Base-by-base conservation (phyloP, 2,888 invertebrate species). In the Dendrolimus pini region DNA sequence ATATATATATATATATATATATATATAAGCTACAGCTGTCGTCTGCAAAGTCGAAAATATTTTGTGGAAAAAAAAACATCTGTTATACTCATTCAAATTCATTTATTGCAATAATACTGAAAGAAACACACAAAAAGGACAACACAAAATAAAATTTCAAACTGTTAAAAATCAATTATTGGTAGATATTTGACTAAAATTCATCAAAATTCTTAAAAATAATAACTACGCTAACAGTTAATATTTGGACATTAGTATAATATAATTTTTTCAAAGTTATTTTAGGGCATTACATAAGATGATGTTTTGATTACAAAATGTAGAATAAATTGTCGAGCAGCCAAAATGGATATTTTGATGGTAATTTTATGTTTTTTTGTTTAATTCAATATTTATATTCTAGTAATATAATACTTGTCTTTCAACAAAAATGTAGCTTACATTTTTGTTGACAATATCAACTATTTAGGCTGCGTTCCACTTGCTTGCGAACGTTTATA, bases 91-190 rank as follows among this genome's bases (percentile, higher is more conserved):
- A 41, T 18, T 57, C 56, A 58, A 61, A 58, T 52, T 57, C 30
- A 59, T 53, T 47, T 56, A 63, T 65, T 64, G 66, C 61, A 63
- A 71, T 75, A 78, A 78, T 78, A 78, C 78, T 79, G 80, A 75
- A 70, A 67, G 59, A 42, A 66, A 69, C 59, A 62, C 63, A 69
- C 63, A 63, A 62, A 62, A 61, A 59, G 60, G 52, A 64, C 60
- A 74, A 70, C 66, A 71, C 60, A 70, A 69, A 65, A 67, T 64
- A 69, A 68, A 70, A 67, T 65, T 62, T 67, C 67, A 55, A 62
- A 62, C 62, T 68, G 64, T 63, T 68, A 47, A 47, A 62, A 63
- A 60, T 47, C n/a, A 54, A 62, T 64, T 64, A 65, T 56, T 62
- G 58, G 65, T 57, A 56, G 53, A 61, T 63, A 69, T 64, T 66